phyloP scores from a whole-genome alignment of 2,113 vertebrate species.

The Oncorhynchus kisutch region DNA sequence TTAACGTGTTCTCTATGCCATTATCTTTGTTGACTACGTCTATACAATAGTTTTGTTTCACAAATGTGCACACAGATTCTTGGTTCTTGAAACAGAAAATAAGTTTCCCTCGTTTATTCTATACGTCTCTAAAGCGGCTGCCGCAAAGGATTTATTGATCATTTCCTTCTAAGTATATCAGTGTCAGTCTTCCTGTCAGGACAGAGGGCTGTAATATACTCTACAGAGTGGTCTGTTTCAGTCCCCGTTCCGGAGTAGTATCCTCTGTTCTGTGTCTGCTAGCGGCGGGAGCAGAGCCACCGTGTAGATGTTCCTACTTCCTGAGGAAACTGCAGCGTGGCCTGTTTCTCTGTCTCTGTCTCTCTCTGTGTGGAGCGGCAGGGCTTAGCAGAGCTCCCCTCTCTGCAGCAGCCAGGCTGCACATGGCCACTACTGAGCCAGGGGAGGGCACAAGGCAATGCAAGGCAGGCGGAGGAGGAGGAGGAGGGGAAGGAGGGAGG shows the following conservation, averaged over 20 bases:
- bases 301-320: constrained; percentile 4
- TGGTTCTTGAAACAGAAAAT: neutral
- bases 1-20: neutral
- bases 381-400: constrained; percentile 18
- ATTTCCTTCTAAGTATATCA: too few relatives aligned
- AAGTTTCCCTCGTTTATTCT: neutral
- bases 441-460: constrained; percentile 35
- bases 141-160: too few relatives aligned
- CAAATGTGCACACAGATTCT: too few relatives aligned
- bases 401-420: constrained; percentile 41
- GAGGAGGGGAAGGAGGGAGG: constrained; percentile 11
- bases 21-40: too few relatives aligned
- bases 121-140: neutral
- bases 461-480: neutral
- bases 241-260: neutral
- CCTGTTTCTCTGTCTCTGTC: constrained; percentile 13
- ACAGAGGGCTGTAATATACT: neutral
- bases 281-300: neutral
- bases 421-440: constrained; percentile 32
- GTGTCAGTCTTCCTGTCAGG: constrained; percentile 24
- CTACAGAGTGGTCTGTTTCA: constrained; percentile 20
- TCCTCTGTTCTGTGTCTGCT: neutral
- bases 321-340: constrained; percentile 3
- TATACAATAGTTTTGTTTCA: too few relatives aligned
- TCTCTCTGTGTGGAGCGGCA: constrained; percentile 22